phyloP scores from a whole-genome alignment of 37 sponge, comb jelly and placozoan species.

The Aphrocallistes beatrix region DNA sequence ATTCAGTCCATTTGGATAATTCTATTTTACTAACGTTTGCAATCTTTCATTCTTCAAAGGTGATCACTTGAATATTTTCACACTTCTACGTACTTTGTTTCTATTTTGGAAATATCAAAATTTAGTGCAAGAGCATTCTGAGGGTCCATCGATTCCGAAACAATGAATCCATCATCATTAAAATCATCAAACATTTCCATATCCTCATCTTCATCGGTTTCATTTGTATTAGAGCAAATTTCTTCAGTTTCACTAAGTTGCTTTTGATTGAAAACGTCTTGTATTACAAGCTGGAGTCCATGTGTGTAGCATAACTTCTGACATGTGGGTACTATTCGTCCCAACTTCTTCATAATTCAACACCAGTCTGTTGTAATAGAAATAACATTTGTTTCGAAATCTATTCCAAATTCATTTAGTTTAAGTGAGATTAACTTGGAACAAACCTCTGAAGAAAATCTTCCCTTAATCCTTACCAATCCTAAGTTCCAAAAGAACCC shows the following conservation, averaged over 20 bases:
- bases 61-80: neutral
- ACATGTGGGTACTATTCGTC: neutral
- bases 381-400: neutral
- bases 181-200: neutral
- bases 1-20: neutral
- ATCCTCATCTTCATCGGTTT: neutral
- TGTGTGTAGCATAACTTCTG: constrained; percentile 13
- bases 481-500: neutral
- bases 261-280: constrained; percentile 2
- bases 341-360: constrained; percentile 13
- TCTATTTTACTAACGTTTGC: neutral
- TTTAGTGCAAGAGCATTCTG: neutral
- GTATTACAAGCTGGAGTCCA: constrained; percentile 20
- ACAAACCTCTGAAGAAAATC: constrained; percentile 17
- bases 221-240: neutral
- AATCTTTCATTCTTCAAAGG: neutral
- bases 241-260: neutral
- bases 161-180: neutral
- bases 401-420: constrained; percentile 18
- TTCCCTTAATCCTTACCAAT: neutral
- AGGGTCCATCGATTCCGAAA: neutral
- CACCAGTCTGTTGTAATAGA: constrained; percentile 2
- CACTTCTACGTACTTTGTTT: neutral
- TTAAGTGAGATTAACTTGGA: constrained; percentile 12
- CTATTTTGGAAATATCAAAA: neutral